These are phyloP conservation scores for Lytechinus pictus DNA, from an alignment of 35 echinoderm and acorn worm genomes.

Conservation along the genomic window DNA sequence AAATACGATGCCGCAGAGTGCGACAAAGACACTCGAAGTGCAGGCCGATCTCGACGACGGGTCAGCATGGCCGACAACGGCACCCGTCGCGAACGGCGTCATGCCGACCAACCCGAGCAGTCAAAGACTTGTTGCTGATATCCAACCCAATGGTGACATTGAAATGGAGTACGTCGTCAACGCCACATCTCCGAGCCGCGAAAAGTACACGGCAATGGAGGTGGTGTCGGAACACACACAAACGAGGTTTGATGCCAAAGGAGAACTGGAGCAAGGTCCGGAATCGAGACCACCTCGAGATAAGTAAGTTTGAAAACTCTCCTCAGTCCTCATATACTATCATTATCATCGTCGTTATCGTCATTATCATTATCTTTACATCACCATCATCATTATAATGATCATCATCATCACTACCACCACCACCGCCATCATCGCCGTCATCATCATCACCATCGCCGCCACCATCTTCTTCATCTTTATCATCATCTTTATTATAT, in stretches of 20 bases:
- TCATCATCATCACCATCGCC: too few species aligned
- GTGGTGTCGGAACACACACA: background rate
- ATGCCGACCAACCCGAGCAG: background rate
- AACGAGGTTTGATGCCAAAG: background rate
- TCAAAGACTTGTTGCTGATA: background rate
- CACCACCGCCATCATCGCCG: too few species aligned
- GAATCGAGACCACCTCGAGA: background rate
- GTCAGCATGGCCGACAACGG: slow-evolving; percentile 4
- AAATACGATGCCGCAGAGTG: slow-evolving; percentile 15
- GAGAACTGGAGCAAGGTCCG: background rate
- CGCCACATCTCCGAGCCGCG: background rate
- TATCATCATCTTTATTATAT: too few species aligned
- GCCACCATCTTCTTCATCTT: too few species aligned
- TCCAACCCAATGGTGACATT: background rate
- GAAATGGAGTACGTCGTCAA: slow-evolving; percentile 16
- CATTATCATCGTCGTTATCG: background rate
- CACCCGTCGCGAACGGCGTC: background rate
- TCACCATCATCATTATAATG: too few species aligned
- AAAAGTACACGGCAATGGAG: slow-evolving; percentile 42
- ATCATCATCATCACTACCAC: too few species aligned
- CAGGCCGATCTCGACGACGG: slow-evolving; percentile 36
- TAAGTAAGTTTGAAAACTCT: background rate
- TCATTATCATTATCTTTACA: too few species aligned
- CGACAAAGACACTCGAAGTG: background rate
- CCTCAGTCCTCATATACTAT: background rate